A percentile compares a stretch with the other conserved stretches of the same genome.
These are phyloP conservation scores for Cecropterus lyciades DNA, from an alignment of 1,140 invertebrate genomes.

Conservation along the genomic window DNA sequence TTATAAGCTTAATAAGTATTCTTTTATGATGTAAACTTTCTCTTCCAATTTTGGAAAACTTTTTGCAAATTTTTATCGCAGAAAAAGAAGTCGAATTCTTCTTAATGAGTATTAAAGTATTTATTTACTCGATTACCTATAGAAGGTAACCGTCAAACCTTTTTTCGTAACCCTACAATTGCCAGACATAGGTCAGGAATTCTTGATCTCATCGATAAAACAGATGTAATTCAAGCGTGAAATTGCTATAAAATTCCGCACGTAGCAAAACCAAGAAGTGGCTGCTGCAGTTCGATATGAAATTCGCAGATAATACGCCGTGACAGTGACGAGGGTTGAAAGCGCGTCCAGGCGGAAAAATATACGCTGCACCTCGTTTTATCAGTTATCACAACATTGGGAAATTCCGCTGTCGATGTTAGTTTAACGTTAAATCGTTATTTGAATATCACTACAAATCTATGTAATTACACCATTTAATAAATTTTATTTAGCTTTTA, in stretches of 20 bases:
- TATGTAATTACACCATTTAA: too few species aligned
- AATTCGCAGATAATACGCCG: constrained; percentile 66
- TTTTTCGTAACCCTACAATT: background rate
- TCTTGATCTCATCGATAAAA: constrained; percentile 7
- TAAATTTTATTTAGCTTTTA: too few species aligned
- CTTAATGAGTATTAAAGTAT: too few species aligned
- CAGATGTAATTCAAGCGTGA: constrained; percentile 15
- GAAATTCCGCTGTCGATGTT: constrained; percentile 30
- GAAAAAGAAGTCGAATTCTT: too few species aligned
- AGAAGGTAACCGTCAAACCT: background rate
- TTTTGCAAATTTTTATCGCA: too few species aligned
- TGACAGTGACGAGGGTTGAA: constrained; percentile 77
- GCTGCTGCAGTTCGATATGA: constrained; percentile 71
- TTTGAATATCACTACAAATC: background rate
- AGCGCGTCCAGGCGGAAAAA: constrained; percentile 67
- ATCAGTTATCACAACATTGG: constrained; percentile 69
- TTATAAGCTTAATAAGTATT: too few species aligned
- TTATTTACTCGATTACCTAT: background rate
- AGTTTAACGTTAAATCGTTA: background rate
- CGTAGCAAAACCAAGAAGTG: constrained; percentile 27
- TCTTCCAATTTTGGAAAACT: too few species aligned
- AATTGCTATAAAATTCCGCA: constrained; percentile 25
- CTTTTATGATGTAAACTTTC: too few species aligned
- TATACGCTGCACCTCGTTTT: constrained; percentile 66
- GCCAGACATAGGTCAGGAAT: background rate